Evolutionary conservation across 2,888 invertebrate genomes (phyloP).

Genomic region (Hypselothyrea guttata): DNA sequence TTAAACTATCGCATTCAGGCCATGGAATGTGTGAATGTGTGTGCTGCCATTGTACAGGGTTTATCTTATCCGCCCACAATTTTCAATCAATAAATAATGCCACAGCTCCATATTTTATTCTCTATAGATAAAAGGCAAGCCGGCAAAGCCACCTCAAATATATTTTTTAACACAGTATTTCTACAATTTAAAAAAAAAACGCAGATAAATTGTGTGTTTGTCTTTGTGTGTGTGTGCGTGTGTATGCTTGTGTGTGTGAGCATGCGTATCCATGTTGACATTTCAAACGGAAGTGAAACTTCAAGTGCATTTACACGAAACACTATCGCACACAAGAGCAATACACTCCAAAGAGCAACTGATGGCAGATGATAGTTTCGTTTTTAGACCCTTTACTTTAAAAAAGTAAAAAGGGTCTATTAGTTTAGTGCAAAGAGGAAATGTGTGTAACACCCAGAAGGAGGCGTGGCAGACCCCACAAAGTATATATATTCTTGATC

Average conservation of each 20-base stretch:
- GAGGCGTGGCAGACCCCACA: no score
- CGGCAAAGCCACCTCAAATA: constrained; percentile 6
- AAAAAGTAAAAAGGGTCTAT: no score
- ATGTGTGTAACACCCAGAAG: no score
- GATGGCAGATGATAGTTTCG: constrained; percentile 17
- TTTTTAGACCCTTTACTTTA: no score
- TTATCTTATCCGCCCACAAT: background rate
- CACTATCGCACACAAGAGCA: constrained; percentile 12
- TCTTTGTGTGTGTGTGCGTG: constrained; percentile 1
- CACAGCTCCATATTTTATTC: background rate
- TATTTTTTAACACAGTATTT: constrained; percentile 10
- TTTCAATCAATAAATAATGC: constrained; percentile 11
- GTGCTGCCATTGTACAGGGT: background rate
- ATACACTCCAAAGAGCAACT: constrained; percentile 9
- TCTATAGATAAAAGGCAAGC: background rate
- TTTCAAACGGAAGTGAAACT: constrained; percentile 43
- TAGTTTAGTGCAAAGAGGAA: no score
- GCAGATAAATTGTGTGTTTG: background rate
- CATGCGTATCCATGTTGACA: constrained; percentile 21
- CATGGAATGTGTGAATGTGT: background rate
- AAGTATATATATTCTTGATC: no score
- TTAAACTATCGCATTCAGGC: background rate
- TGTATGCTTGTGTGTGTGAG: constrained; percentile 11
- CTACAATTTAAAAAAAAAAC: constrained; percentile 5
- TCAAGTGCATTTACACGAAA: constrained; percentile 33